Percentiles rank a stretch among this genome's conserved stretches.
Evolutionary conservation across 2,888 invertebrate species (phyloP).

Genomic region (Lamproptera curius): DNA sequence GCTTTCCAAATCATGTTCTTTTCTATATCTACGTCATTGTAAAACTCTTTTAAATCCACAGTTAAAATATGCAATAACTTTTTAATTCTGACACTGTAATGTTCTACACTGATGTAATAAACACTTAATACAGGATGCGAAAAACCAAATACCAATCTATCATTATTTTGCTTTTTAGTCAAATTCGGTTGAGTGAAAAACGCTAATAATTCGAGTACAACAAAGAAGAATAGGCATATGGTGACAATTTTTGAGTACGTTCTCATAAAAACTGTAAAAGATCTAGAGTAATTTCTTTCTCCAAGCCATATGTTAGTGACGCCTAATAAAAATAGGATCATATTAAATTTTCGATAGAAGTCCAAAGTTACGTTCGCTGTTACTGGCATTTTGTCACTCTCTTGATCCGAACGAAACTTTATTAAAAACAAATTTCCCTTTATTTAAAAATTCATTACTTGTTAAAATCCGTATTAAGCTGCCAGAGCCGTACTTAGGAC

Average conservation of each 20-base stretch:
- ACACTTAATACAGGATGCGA: slow-evolving; percentile 36
- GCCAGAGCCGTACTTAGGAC: too few relatives aligned
- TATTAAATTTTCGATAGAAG: slow-evolving; percentile 20
- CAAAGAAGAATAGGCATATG: slow-evolving; percentile 26
- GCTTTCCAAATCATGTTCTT: slow-evolving; percentile 39
- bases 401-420: too few relatives aligned
- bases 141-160: slow-evolving; percentile 34
- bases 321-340: slow-evolving; percentile 24
- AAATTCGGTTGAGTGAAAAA: slow-evolving; percentile 35
- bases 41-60: slow-evolving; percentile 33
- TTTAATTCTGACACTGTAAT: slow-evolving; percentile 29
- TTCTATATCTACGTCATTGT: slow-evolving; percentile 44
- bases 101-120: slow-evolving; percentile 29
- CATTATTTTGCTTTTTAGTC: slow-evolving; percentile 30
- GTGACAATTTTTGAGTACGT: slow-evolving; percentile 23
- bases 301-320: slow-evolving; percentile 41
- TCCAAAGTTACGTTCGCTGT: slow-evolving; percentile 19
- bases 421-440: too few relatives aligned
- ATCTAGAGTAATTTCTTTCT: slow-evolving; percentile 27
- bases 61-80: slow-evolving; percentile 33
- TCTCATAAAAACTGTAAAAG: slow-evolving; percentile 25
- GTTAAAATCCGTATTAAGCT: too few relatives aligned
- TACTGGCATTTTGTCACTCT: too few relatives aligned
- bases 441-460: too few relatives aligned
- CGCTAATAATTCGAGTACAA: slow-evolving; percentile 33